Evolutionary conservation across 2,797 vertebrate genomes (phyloP).

Genomic region (Coregonus suidteri): DNA sequence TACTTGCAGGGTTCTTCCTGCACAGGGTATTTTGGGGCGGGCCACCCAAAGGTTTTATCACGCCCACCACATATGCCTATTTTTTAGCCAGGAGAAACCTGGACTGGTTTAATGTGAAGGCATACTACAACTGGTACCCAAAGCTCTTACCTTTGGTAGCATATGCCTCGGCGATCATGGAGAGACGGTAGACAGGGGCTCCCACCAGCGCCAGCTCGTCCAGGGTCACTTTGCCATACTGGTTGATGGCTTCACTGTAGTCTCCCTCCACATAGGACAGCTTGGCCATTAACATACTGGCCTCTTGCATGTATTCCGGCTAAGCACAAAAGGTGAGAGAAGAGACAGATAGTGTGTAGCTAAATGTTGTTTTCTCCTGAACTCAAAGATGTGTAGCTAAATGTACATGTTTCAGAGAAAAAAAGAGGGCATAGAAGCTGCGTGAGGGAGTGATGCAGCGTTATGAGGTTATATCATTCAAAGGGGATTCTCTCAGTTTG

Average conservation of each 20-base stretch:
- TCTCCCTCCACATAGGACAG: conserved; percentile 94
- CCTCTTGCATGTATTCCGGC: conserved; percentile 94
- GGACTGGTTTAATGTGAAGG: neutral
- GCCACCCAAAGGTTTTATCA: neutral
- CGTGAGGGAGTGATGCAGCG: neutral
- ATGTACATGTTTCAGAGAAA: neutral
- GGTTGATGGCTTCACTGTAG: conserved; percentile 85
- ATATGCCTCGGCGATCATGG: conserved; percentile 94
- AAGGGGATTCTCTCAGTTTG: neutral
- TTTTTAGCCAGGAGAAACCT: neutral
- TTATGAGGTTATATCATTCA: too few species aligned
- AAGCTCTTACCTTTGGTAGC: conserved; percentile 88
- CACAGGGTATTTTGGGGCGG: neutral
- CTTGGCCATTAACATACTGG: conserved; percentile 91
- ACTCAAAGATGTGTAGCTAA: neutral
- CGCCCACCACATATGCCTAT: neutral
- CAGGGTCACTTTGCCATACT: conserved; percentile 81
- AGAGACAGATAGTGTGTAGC: neutral
- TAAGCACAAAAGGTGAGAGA: conserved; percentile 52
- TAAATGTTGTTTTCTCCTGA: neutral
- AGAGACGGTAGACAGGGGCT: conserved; percentile 86
- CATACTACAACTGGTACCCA: neutral
- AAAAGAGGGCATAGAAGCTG: neutral
- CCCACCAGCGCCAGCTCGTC: conserved; percentile 89
- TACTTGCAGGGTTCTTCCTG: neutral